Evolutionary conservation across 1,140 invertebrate species (phyloP), one percentile per base, ranked within the genome.

Genomic region (Cyphomyrmex costatus): DNA sequence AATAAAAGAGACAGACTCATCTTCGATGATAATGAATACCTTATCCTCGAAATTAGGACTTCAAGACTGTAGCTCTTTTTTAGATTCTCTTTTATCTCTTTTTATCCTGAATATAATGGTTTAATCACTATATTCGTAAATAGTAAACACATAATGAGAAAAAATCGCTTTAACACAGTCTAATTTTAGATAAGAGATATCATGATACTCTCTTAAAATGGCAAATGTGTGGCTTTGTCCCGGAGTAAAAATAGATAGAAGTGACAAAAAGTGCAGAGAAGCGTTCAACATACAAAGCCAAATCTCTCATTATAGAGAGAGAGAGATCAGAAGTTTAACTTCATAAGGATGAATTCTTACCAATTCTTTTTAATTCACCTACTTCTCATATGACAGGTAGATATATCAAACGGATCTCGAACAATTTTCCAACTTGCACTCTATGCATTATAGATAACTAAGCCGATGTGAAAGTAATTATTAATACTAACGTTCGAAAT

Each of bases 281-380:
- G 27, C 51, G 46, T 33, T 42, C 33, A 42, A 33, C 42, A 27
- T 4, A 4, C 21, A 56, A 14, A 49, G 24, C 12, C 53, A 71
- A 14, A 10, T 42, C 12, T 16, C 36, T 60, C 3, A n/a, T 68
- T 42, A 46, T 30, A 46, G 30, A 60, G n/a, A n/a, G n/a, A n/a
- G n/a, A n/a, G n/a, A n/a, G 33, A 71, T 58, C 46, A 80, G 30
- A 80, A 80, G 12, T 60, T 73, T 30, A 33, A 46, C 30, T 36
- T 82, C 19, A 10, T 30, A 21, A 65, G 71, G 21, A 66, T 49
- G 19, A 82, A 74, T 60, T 83, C 8, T 83, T 83, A 74, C 10
- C 42, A 60, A 74, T 83, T 83, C 79, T 83, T 83, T 83, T 74
- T 83, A 83, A 83, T 73, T 83, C 68, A 74, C 30, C 30, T 68